Conservation (phyloP, 2,888 invertebrate species). For the Andricus quercusramuli region DNA sequence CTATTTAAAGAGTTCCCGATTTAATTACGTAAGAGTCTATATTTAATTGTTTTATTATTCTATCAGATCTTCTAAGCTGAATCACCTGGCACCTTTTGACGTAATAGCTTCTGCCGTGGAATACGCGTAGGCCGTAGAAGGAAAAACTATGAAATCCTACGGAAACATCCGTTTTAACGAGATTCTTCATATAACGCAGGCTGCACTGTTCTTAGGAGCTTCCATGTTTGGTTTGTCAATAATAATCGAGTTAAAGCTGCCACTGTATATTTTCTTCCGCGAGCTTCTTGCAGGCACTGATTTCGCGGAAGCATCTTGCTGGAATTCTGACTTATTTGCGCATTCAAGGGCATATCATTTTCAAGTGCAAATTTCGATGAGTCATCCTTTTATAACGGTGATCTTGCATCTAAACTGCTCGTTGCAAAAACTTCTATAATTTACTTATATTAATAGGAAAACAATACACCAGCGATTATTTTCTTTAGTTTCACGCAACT, state of each 20-base stretch:
- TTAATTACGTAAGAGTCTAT: not conserved
- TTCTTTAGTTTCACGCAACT: no score
- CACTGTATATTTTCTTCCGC: constrained; percentile 59
- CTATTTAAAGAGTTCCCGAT: not conserved
- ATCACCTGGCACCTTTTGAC: not conserved
- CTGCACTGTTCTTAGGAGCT: not conserved
- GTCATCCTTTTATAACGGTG: not conserved
- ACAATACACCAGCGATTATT: no score
- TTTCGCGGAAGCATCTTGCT: constrained; percentile 25
- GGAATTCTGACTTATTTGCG: constrained; percentile 30
- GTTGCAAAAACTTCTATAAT: not conserved
- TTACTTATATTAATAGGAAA: not conserved
- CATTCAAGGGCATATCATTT: constrained; percentile 33
- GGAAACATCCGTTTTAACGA: constrained; percentile 32
- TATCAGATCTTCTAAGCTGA: not conserved
- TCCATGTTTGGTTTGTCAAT: constrained; percentile 59
- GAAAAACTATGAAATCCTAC: not conserved
- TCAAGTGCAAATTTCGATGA: not conserved
- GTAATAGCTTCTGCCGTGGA: not conserved
- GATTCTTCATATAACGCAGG: constrained; percentile 5
- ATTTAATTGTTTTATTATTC: not conserved
- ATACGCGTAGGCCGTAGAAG: not conserved
- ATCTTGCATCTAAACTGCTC: not conserved
- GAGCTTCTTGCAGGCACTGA: constrained; percentile 44
- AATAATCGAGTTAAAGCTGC: constrained; percentile 56